Base-by-base conservation (phyloP, 2,113 vertebrate genomes). In the Anthoscopus minutus region DNA sequence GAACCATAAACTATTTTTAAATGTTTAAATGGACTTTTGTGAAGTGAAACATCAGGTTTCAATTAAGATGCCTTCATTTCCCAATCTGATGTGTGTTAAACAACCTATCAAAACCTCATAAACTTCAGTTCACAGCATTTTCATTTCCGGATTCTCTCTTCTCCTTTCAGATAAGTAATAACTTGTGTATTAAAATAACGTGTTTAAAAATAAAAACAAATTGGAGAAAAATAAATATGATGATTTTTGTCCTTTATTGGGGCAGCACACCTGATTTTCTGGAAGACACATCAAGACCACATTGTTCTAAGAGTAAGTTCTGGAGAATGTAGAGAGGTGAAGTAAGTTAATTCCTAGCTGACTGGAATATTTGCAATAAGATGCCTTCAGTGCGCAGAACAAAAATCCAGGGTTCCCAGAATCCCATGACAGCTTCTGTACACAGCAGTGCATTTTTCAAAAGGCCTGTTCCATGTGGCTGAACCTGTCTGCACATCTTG, bases 31-130 rank as follows among this genome's bases (percentile, higher is more conserved):
- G 24, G 45, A 72, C 54, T 84, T 94, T 38, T 1, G 35, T 89
- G 90, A 95, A 94, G 89, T 86, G 40, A 93, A 96, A 96, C 97
- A 97, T 89, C 90, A 95, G 97, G 94, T 96, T 97, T 92, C 95
- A 97, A 97, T 97, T 97, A 97, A 96, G 82, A 86, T 92, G 92
- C 90, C 95, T 95, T 95, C 94, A 89, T 95, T 97, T 96, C 60
- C 86, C 95, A 96, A 73, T 92, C 91, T 91, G 78, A 95, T 88
- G 92, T 96, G 93, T 94, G 96, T 92, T 96, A 96, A 93, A 96
- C 86, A 97, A 94, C 90, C 92, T 86, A 97, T 96, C 94, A 93
- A 96, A 97, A 91, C 54, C 92, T 95, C 94, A 96, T 94, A 95
- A 96, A 95, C 83, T 89, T 91, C 82, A 90, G 87, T 95, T 96